Percentiles rank a stretch among this genome's conserved stretches.
Conservation (phyloP, 2,797 vertebrate species). For the Cetoscarus ocellatus region DNA sequence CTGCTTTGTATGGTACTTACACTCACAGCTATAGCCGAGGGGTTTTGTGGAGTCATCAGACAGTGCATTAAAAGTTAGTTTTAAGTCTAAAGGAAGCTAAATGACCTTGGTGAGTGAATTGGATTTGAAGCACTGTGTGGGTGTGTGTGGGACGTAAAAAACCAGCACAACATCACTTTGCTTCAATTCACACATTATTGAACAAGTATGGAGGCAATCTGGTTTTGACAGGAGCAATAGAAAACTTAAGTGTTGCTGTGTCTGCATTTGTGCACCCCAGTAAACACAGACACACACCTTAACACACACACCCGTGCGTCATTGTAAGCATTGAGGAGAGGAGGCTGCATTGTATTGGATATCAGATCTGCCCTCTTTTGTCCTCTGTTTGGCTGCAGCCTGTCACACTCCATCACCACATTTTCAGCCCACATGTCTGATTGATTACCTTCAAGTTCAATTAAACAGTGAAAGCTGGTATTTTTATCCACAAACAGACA, state of each 20-base stretch:
- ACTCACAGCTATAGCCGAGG: neutral
- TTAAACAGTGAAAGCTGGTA: slow-evolving; percentile 62
- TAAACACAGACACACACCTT: slow-evolving; percentile 10
- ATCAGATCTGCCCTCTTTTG: slow-evolving; percentile 68
- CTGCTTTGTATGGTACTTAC: neutral
- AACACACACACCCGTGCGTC: slow-evolving; percentile 6
- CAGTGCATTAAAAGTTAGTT: slow-evolving; percentile 2
- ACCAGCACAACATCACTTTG: slow-evolving; percentile 13
- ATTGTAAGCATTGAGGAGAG: slow-evolving; percentile 38
- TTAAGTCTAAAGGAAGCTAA: slow-evolving; percentile 19
- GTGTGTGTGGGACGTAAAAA: slow-evolving; percentile 32
- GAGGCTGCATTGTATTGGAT: slow-evolving; percentile 69
- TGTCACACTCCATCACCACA: slow-evolving; percentile 69
- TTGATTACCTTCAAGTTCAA: slow-evolving; percentile 77
- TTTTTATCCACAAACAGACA: slow-evolving; percentile 54
- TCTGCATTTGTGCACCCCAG: slow-evolving; percentile 23
- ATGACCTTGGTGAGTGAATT: slow-evolving; percentile 50
- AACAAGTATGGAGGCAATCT: slow-evolving; percentile 54
- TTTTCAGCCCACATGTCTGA: slow-evolving; percentile 71
- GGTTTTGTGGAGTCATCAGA: slow-evolving; percentile 5
- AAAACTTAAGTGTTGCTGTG: slow-evolving; percentile 46
- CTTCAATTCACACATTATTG: slow-evolving; percentile 49
- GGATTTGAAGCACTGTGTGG: slow-evolving; percentile 24
- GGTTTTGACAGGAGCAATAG: slow-evolving; percentile 52
- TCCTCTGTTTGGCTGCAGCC: slow-evolving; percentile 72